phyloP scores from a whole-genome alignment of 2,113 vertebrate genomes.

The Hepsetus odoe region DNA sequence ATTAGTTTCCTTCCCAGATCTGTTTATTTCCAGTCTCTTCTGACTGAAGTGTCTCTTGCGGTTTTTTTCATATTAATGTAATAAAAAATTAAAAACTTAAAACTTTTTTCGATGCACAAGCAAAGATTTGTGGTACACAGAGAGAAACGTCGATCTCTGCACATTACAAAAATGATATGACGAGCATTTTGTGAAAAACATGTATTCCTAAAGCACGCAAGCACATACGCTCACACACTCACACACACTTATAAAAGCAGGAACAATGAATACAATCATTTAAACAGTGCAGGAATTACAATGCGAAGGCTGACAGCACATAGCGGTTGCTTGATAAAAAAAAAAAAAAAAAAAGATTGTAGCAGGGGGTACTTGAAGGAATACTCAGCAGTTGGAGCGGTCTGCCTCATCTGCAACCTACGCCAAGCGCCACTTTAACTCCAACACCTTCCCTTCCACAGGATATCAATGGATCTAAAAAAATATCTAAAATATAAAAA shows the following conservation, averaged over 20 bases:
- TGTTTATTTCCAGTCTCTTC: slow-evolving; percentile 60
- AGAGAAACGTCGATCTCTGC: slow-evolving; percentile 62
- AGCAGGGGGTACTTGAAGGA: neutral
- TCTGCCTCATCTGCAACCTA: neutral
- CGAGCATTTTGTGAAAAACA: slow-evolving; percentile 44
- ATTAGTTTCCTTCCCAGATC: slow-evolving; percentile 5
- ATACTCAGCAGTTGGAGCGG: too few relatives aligned
- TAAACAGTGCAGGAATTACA: neutral
- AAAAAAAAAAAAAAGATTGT: neutral
- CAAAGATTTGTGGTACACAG: slow-evolving; percentile 50
- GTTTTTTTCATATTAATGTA: slow-evolving; percentile 68
- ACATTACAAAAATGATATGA: slow-evolving; percentile 57
- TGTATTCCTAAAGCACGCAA: neutral
- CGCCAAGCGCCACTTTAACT: too few relatives aligned
- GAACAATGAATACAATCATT: slow-evolving; percentile 15
- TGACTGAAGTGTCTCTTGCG: slow-evolving; percentile 54
- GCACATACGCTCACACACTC: neutral
- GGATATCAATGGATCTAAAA: too few relatives aligned
- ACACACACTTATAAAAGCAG: slow-evolving; percentile 15
- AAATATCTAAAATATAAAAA: too few relatives aligned
- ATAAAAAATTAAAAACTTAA: slow-evolving; percentile 73
- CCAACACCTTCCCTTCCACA: too few relatives aligned
- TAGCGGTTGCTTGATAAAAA: neutral
- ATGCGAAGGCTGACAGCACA: slow-evolving; percentile 7
- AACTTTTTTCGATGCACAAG: slow-evolving; percentile 69